Evolutionary conservation across 2,797 vertebrate genomes (phyloP), one percentile per base, ranked within the genome.

Genomic region (Amniataba percoides): DNA sequence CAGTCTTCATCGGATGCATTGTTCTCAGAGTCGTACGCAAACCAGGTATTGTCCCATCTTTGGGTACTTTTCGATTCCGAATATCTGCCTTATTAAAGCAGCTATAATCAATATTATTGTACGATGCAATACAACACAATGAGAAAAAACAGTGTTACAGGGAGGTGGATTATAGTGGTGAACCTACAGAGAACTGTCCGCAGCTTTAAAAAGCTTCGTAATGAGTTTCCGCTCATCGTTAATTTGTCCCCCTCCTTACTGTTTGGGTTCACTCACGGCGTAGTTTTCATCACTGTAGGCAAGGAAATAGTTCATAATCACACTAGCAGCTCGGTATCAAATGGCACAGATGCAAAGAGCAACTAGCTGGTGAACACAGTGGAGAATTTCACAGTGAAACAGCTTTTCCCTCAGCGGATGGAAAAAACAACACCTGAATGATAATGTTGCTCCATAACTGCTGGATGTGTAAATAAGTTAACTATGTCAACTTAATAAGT

Each of bases 1-100:
- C 59, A 0, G 67, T 94, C 56, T 79, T 94, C 11, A 15, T 93
- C 2, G 94, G 93, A 55, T 95, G 92, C 60, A 74, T 94, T 39
- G 0, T 49, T 46, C 73, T 94, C 31, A 92, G 80, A 88, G 0
- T 92, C 21, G 56, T 40, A 10, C 90, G 80, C 68, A 95, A 94
- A 90, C 58, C 66, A 94, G 93, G 95, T 95, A 64, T 64, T 42
- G 7, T 3, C 27, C 27, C 27, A 31, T 31, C 18, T 67, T 71
- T 9, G 43, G 14, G 52, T 79, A 34, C 21, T 39, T 40, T 60
- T 78, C 53, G 18, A 34, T 45, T 63, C 2, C 5, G 23, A 0
- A 75, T 39, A 16, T 45, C 2, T 25, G 25, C 16, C 25, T 25
- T 42, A 18, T 45, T 68, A 49, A 42, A 52, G 21, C 5, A 43